These are phyloP conservation scores for Acarapis woodi DNA, from an alignment of 1,140 invertebrate genomes.

Conservation along the genomic window DNA sequence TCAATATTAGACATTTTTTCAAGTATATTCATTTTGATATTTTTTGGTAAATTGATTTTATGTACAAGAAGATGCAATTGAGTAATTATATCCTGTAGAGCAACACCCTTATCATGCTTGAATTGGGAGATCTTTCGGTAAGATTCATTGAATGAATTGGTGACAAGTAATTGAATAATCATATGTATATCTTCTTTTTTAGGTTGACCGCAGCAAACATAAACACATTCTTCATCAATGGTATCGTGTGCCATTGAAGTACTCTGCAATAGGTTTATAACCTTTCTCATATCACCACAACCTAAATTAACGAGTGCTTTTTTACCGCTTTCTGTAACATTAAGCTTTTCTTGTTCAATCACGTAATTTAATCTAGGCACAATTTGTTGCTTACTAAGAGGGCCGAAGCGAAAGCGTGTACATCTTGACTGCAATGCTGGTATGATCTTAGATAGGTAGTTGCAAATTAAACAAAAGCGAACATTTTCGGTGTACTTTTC, in stretches of 20 bases:
- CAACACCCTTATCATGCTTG: conserved; percentile 57
- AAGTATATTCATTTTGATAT: conserved; percentile 36
- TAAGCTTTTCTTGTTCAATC: conserved; percentile 52
- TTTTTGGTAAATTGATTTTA: conserved; percentile 51
- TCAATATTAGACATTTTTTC: conserved; percentile 56
- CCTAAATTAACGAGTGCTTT: conserved; percentile 63
- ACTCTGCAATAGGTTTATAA: conserved; percentile 72
- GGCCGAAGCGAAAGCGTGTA: conserved; percentile 86
- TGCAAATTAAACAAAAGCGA: conserved; percentile 93
- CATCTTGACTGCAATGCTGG: conserved; percentile 91
- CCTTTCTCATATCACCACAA: conserved; percentile 91
- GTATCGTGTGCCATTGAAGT: conserved; percentile 49
- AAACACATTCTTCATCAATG: conserved; percentile 72
- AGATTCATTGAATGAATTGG: conserved; percentile 23
- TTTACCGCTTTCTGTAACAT: conserved; percentile 61
- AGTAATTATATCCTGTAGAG: conserved; percentile 59
- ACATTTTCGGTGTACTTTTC: conserved; percentile 97
- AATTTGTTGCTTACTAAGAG: conserved; percentile 47
- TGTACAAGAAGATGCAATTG: conserved; percentile 58
- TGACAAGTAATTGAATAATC: conserved; percentile 62
- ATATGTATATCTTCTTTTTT: conserved; percentile 57
- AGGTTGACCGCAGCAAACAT: conserved; percentile 86
- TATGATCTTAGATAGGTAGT: conserved; percentile 93
- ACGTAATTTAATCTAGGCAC: conserved; percentile 60
- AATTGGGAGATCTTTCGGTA: conserved; percentile 38